Evolutionary conservation across 2,113 vertebrate genomes (phyloP).

Genomic region (Mormyrus iriodes): DNA sequence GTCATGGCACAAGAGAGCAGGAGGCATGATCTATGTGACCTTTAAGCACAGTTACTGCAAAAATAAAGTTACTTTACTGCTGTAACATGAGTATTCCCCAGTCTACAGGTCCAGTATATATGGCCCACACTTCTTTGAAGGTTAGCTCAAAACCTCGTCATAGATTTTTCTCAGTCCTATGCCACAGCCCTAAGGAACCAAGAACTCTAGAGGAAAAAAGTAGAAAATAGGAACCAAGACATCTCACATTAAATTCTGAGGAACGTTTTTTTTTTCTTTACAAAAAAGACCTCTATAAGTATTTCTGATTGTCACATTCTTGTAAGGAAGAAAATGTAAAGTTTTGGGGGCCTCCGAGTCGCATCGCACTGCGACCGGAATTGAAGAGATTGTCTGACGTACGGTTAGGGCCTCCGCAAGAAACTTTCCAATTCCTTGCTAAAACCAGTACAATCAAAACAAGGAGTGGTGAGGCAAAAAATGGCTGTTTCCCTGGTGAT

Average conservation of each 20-base stretch:
- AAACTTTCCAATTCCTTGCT: not conserved
- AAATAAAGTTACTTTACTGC: not conserved
- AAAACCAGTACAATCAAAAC: not conserved
- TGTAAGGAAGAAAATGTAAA: not conserved
- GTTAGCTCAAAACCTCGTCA: not conserved
- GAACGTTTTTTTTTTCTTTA: not conserved
- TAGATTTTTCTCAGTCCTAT: not conserved
- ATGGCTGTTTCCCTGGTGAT: not conserved
- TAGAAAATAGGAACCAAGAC: not conserved
- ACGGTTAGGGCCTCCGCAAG: not conserved
- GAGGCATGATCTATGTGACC: not conserved
- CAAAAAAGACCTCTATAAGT: not conserved
- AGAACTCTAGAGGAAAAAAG: not conserved
- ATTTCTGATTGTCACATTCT: not conserved
- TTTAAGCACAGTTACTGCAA: not conserved
- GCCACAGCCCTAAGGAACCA: not conserved
- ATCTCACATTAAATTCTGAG: not conserved
- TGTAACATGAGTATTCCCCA: not conserved
- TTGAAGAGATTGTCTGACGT: not conserved
- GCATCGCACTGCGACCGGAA: not conserved
- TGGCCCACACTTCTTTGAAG: not conserved
- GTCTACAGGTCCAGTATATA: not conserved
- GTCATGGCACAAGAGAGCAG: not conserved
- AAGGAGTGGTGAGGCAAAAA: not conserved
- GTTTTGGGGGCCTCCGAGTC: not conserved